A percentile compares a stretch with the other conserved stretches of the same genome.
phyloP scores from a whole-genome alignment of 2,113 vertebrate genomes.

The Xenopus borealis region DNA sequence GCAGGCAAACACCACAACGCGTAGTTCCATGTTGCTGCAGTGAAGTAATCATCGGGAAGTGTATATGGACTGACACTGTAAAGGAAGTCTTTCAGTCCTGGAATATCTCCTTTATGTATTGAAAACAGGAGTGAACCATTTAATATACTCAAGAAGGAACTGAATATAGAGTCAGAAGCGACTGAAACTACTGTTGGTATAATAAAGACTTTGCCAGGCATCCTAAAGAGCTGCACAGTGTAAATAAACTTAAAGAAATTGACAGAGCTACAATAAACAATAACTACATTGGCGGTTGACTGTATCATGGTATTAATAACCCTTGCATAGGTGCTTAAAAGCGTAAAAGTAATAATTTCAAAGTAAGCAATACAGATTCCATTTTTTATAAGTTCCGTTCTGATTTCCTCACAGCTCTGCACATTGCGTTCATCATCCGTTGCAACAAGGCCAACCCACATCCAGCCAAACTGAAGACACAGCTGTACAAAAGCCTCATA shows the following conservation, averaged over 20 bases:
- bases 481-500: conserved; percentile 25
- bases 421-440: conserved; percentile 21
- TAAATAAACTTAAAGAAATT: not conserved
- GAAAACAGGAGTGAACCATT: conserved; percentile 29
- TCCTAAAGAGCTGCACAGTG: not conserved
- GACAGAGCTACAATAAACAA: not conserved
- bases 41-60: conserved; percentile 13
- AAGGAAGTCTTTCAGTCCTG: conserved; percentile 25
- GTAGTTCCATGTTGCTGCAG: not conserved
- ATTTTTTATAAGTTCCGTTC: conserved; percentile 11
- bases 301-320: not conserved
- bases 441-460: conserved; percentile 24
- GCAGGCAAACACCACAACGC: conserved; percentile 6
- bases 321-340: not conserved
- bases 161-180: not conserved
- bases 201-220: conserved; percentile 24
- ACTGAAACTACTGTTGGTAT: not conserved
- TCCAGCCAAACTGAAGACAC: conserved; percentile 21
- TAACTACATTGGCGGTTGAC: conserved; percentile 18
- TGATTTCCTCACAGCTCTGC: not conserved
- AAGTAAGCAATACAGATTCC: conserved; percentile 20
- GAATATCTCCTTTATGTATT: conserved; percentile 30
- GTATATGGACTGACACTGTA: not conserved
- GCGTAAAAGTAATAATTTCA: not conserved
- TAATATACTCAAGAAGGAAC: not conserved